Conservation (phyloP, 2,113 vertebrate species). For the Pyxicephalus adspersus region DNA sequence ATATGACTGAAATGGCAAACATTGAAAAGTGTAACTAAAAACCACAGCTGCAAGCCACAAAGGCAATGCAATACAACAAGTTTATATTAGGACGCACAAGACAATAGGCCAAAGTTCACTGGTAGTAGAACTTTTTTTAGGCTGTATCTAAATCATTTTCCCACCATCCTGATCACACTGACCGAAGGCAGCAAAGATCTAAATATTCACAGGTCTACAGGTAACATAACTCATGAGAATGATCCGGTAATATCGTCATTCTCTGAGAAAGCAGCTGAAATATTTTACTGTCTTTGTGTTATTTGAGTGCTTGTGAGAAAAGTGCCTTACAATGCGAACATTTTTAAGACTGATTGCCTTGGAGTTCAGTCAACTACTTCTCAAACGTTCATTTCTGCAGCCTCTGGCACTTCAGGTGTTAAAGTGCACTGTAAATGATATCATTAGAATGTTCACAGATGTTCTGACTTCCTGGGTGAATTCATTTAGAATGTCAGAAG, state of each 20-base stretch:
- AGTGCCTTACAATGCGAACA: background rate
- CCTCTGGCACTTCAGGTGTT: conserved; percentile 47
- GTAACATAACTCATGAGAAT: conserved; percentile 1
- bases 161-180: too few relatives aligned
- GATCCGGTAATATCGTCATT: background rate
- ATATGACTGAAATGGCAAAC: too few relatives aligned
- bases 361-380: conserved; percentile 9
- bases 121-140: too few relatives aligned
- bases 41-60: too few relatives aligned
- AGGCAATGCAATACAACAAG: too few relatives aligned
- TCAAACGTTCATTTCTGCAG: conserved; percentile 13
- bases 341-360: conserved; percentile 22
- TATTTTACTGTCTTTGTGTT: conserved; percentile 11
- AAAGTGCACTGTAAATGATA: conserved; percentile 45
- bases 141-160: too few relatives aligned
- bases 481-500: conserved; percentile 39
- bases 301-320: conserved; percentile 20
- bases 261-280: conserved; percentile 10
- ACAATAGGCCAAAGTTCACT: too few relatives aligned
- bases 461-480: conserved; percentile 20
- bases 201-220: background rate
- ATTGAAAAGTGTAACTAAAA: too few relatives aligned
- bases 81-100: too few relatives aligned
- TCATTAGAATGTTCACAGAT: conserved; percentile 23
- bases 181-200: background rate